These are phyloP conservation scores for Scolopax rusticola DNA, from an alignment of 2,797 vertebrate species.

Conservation along the genomic window DNA sequence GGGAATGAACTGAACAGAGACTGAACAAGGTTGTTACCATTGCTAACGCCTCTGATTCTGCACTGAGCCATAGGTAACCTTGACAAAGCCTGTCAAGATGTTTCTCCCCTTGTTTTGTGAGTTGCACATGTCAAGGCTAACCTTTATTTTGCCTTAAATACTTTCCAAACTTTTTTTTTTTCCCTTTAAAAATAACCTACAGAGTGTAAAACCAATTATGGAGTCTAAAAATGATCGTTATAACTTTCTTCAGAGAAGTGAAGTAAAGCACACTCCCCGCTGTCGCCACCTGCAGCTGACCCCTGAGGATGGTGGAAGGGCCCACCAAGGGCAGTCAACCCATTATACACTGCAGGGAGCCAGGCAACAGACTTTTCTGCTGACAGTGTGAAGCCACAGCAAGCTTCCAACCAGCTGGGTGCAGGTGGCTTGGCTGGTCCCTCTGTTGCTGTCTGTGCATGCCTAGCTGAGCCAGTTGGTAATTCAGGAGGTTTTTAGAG, in stretches of 20 bases:
- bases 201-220: neutral
- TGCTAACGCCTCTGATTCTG: neutral
- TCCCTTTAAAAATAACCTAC: neutral
- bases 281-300: neutral
- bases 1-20: neutral
- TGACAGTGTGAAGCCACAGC: neutral
- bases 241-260: neutral
- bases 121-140: neutral
- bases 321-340: neutral
- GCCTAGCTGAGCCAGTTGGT: neutral
- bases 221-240: neutral
- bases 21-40: neutral
- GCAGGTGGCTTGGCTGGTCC: neutral
- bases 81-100: neutral
- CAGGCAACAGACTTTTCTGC: neutral
- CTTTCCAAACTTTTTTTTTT: neutral
- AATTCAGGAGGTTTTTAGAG: accelerated
- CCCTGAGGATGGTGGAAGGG: neutral
- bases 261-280: neutral
- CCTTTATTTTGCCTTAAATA: neutral
- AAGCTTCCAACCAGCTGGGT: neutral
- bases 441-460: accelerated
- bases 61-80: neutral
- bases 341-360: neutral
- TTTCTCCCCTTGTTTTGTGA: neutral